These are phyloP conservation scores for Chrysodeixis includens DNA, from an alignment of 2,888 invertebrate genomes.

Conservation along the genomic window DNA sequence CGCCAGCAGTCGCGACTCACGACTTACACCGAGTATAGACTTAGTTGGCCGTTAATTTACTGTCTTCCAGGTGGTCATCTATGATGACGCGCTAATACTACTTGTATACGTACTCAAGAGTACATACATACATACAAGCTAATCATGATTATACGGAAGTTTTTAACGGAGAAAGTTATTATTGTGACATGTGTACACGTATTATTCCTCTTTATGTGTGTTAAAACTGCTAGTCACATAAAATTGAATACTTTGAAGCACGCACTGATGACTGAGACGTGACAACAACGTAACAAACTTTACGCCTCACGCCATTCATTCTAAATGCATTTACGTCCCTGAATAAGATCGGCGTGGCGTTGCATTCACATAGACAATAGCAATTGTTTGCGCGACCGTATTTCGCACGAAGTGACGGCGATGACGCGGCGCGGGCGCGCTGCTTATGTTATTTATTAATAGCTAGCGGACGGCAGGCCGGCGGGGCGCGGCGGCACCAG, in stretches of 20 bases:
- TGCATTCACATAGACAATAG: slow-evolving; percentile 73
- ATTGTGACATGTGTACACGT: neutral
- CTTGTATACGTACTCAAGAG: neutral
- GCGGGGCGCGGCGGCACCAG: slow-evolving; percentile 68
- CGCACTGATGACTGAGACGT: slow-evolving; percentile 27
- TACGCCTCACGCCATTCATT: slow-evolving; percentile 67
- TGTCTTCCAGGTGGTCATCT: slow-evolving; percentile 43
- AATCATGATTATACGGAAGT: neutral
- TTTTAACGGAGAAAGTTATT: neutral
- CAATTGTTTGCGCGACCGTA: slow-evolving; percentile 66
- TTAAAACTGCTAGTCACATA: neutral
- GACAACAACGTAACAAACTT: slow-evolving; percentile 51
- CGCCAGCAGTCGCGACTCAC: slow-evolving; percentile 61
- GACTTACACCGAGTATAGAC: slow-evolving; percentile 42
- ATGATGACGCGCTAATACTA: slow-evolving; percentile 8
- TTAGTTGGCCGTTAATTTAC: slow-evolving; percentile 39
- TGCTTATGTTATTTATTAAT: slow-evolving; percentile 79
- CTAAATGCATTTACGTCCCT: slow-evolving; percentile 64
- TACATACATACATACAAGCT: neutral
- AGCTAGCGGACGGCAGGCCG: slow-evolving; percentile 70
- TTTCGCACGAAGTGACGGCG: slow-evolving; percentile 63
- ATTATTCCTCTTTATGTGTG: neutral
- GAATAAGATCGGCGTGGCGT: slow-evolving; percentile 61
- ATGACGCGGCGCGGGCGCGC: slow-evolving; percentile 66
- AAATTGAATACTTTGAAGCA: slow-evolving; percentile 15